Conservation (phyloP, 2,888 invertebrate genomes). For the Diachrysia chrysitis region DNA sequence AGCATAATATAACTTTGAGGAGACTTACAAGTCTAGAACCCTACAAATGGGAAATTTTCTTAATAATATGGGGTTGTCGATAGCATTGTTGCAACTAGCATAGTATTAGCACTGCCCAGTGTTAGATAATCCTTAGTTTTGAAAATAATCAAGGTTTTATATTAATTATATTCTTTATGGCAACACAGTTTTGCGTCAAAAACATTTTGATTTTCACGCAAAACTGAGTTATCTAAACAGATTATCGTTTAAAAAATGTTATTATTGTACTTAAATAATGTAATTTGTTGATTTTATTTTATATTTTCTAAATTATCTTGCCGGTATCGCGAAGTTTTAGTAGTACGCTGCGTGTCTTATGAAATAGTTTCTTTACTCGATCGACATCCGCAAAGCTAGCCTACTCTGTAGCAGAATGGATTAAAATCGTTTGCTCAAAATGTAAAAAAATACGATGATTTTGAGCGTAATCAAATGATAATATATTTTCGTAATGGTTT, state of each 20-base stretch:
- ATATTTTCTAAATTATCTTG: slow-evolving; percentile 66
- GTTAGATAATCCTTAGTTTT: slow-evolving; percentile 46
- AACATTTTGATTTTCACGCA: slow-evolving; percentile 11
- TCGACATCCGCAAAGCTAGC: slow-evolving; percentile 63
- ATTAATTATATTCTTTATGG: slow-evolving; percentile 13
- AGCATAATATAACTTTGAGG: slow-evolving; percentile 3
- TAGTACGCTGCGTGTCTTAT: slow-evolving; percentile 74
- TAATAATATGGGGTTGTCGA: slow-evolving; percentile 58
- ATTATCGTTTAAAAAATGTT: slow-evolving; percentile 55
- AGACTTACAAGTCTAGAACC: slow-evolving; percentile 9
- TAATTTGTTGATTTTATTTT: slow-evolving; percentile 71
- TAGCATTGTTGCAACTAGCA: slow-evolving; percentile 39
- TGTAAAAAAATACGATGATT: slow-evolving; percentile 46
- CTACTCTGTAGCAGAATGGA: slow-evolving; percentile 61
- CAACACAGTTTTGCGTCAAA: slow-evolving; percentile 23
- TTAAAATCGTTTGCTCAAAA: slow-evolving; percentile 64
- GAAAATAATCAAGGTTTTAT: slow-evolving; percentile 29
- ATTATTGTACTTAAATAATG: slow-evolving; percentile 72
- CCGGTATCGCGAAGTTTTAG: slow-evolving; percentile 50
- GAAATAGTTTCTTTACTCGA: slow-evolving; percentile 59
- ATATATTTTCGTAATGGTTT: slow-evolving; percentile 77
- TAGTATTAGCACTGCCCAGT: slow-evolving; percentile 52
- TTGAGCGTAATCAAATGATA: slow-evolving; percentile 60
- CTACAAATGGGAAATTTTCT: slow-evolving; percentile 20
- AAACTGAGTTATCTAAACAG: slow-evolving; percentile 16